Evolutionary conservation across 2,888 invertebrate species (phyloP).

Genomic region (Diaperis boleti): DNA sequence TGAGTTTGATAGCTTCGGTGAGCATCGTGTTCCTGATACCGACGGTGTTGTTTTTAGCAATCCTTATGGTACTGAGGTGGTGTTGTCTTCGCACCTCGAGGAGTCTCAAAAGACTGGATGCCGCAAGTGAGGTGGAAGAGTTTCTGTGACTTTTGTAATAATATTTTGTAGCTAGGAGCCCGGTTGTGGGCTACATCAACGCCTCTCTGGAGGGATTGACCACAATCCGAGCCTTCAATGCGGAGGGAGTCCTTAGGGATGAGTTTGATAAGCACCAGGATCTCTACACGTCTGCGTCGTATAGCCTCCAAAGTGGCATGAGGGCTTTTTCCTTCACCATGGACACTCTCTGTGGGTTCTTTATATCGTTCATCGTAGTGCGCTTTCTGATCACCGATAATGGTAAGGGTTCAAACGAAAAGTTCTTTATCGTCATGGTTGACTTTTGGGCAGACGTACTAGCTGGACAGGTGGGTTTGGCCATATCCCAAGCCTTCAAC

Average conservation of each 20-base stretch:
- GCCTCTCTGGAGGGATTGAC: conserved; percentile 62
- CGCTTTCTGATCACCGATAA: conserved; percentile 25
- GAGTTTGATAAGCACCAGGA: conserved; percentile 62
- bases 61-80: conserved; percentile 47
- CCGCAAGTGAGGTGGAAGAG: conserved; percentile 51
- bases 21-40: conserved; percentile 53
- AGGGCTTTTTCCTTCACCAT: conserved; percentile 60
- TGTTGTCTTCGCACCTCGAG: conserved; percentile 54
- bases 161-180: conserved; percentile 59
- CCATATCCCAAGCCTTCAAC: conserved; percentile 66
- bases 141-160: not conserved
- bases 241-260: conserved; percentile 56
- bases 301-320: conserved; percentile 63
- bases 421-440: conserved; percentile 71
- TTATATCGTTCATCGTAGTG: conserved; percentile 50
- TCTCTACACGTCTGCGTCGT: conserved; percentile 53
- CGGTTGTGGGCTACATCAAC: conserved; percentile 62
- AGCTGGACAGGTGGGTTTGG: conserved; percentile 66
- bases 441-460: conserved; percentile 22
- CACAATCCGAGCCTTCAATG: conserved; percentile 61
- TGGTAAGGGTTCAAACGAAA: conserved; percentile 69
- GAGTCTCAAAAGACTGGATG: conserved; percentile 57
- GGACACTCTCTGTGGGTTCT: conserved; percentile 56
- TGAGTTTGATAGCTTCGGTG: conserved; percentile 58
- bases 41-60: conserved; percentile 45